Conservation (phyloP, 1,140 invertebrate genomes). For the Pachypeltis micranthus region DNA sequence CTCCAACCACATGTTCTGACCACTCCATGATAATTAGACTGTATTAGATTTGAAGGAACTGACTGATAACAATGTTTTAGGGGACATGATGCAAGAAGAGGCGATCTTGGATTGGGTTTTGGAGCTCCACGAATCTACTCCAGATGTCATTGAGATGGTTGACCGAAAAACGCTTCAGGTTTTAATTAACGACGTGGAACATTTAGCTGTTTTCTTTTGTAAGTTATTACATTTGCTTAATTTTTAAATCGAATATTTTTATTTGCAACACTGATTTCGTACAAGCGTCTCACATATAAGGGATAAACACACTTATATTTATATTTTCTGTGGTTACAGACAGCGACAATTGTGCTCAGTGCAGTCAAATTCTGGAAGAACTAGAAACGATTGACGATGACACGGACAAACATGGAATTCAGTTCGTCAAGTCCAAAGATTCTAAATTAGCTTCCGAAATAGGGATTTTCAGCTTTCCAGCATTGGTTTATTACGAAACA, state of each 20-base stretch:
- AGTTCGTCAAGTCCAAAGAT: conserved; percentile 89
- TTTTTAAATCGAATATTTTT: too few species aligned
- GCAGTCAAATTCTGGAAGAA: conserved; percentile 71
- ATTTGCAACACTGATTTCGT: too few species aligned
- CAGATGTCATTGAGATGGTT: conserved; percentile 84
- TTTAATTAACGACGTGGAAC: conserved; percentile 78
- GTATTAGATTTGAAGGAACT: too few species aligned
- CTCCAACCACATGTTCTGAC: too few species aligned
- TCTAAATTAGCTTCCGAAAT: conserved; percentile 77
- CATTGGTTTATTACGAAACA: conserved; percentile 82
- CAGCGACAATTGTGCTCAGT: conserved; percentile 70
- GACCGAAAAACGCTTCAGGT: conserved; percentile 80
- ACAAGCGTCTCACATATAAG: not conserved
- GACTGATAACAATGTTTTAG: conserved; percentile 28
- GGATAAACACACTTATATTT: not conserved
- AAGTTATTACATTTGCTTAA: conserved; percentile 36
- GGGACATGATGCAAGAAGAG: conserved; percentile 86
- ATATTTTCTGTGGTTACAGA: conserved; percentile 40
- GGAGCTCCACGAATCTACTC: conserved; percentile 65
- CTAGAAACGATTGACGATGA: conserved; percentile 90
- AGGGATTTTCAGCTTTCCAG: conserved; percentile 81
- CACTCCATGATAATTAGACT: too few species aligned
- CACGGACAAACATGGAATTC: conserved; percentile 80
- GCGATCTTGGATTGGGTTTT: conserved; percentile 81
- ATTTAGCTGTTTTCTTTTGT: conserved; percentile 89